These are phyloP conservation scores for Oscheius sp. DNA, from an alignment of 2,888 invertebrate genomes.

Conservation along the genomic window DNA sequence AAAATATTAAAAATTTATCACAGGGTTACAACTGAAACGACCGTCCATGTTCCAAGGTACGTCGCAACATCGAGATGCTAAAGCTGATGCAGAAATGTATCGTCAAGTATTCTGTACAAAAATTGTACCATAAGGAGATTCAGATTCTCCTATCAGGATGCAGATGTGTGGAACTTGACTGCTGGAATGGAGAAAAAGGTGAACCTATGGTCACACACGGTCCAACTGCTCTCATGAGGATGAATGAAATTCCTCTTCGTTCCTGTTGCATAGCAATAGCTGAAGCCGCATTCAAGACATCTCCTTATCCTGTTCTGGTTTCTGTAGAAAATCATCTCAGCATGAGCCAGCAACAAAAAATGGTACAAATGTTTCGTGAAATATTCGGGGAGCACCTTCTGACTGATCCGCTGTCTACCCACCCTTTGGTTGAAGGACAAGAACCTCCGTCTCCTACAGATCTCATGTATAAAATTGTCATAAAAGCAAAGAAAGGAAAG, in stretches of 20 bases:
- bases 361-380: conserved; percentile 60
- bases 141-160: conserved; percentile 91
- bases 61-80: conserved; percentile 23
- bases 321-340: conserved; percentile 99
- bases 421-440: conserved; percentile 57
- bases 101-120: conserved; percentile 79
- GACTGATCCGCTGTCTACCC: conserved; percentile 53
- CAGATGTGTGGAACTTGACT: conserved; percentile 96
- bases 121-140: not conserved
- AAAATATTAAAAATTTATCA: too few species aligned
- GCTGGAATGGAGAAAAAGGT: conserved; percentile 92
- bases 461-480: conserved; percentile 64
- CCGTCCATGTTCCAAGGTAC: conserved; percentile 29
- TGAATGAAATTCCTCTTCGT: conserved; percentile 71
- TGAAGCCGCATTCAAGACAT: conserved; percentile 97
- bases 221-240: conserved; percentile 74
- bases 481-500: conserved; percentile 59
- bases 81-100: conserved; percentile 96
- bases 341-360: conserved; percentile 60
- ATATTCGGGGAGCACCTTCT: conserved; percentile 66
- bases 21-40: conserved; percentile 47
- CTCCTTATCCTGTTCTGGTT: conserved; percentile 94
- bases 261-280: conserved; percentile 95
- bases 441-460: conserved; percentile 60
- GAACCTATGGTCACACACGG: conserved; percentile 97